Evolutionary conservation across 2,113 vertebrate genomes (phyloP), one percentile per base, ranked within the genome.

Genomic region (Coracopsis vasa): DNA sequence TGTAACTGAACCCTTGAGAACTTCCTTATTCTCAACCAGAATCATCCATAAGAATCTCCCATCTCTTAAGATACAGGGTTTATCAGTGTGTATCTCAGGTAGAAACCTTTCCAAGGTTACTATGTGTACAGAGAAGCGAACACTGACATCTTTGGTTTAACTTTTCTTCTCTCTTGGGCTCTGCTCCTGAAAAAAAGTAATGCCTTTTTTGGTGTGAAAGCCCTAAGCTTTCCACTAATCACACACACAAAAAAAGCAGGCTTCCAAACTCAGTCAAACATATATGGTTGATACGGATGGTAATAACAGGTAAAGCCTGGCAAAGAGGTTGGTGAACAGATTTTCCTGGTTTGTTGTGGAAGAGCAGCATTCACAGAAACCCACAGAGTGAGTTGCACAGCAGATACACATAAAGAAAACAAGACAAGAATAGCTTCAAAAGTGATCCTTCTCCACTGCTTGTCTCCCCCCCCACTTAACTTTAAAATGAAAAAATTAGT

Each of bases 401-500:
- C 6, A 58, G 16, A n/a, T 7, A 35, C 4, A n/a, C 45, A 23
- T 39, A 48, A 92, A 75, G 37, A 61, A 83, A 93, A 60, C 27
- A 87, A 62, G 53, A 81, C 25, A 64, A 92, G 91, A 88, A 88
- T 44, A 86, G 31, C 45, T 93, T 80, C 12, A 25, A 77, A 93
- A 88, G 23, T 24, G 31, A 92, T 62, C 28, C 16, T 61, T 84
- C 24, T 79, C 35, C 31, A 50, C 8, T 24, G 37, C 17, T 61
- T 1, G 0, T 5, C 2, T 14, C 21, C 33, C 9, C 13, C 13
- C 10, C 45, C 8, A 86, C 51, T 80, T 92, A 71, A 93, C 82
- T 67, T 75, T 60, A 80, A 80, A 86, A 62, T 51, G 42, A 80
- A 95, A 73, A 60, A 95, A 93, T 82, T 87, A 89, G 85, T 69